Evolutionary conservation across 23 tunicate species (phyloP).

Genomic region (Botrylloides violaceus): DNA sequence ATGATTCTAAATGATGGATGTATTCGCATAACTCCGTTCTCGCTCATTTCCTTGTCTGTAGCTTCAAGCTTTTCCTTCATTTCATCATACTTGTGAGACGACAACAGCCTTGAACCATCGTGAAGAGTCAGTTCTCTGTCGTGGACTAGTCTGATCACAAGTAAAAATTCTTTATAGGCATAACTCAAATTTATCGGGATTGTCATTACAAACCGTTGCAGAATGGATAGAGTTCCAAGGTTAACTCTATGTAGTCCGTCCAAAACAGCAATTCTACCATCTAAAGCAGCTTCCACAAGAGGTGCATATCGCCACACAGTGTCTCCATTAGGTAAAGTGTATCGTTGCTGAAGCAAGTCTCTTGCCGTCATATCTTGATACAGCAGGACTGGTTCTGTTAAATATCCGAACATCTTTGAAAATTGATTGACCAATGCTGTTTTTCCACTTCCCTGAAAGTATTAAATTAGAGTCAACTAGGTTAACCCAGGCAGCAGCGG

Average conservation of each 20-base stretch:
- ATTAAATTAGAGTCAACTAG: background rate
- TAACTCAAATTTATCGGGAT: no score
- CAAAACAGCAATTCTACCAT: slow-evolving; percentile 86
- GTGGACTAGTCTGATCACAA: slow-evolving; percentile 48
- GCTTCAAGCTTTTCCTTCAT: slow-evolving; percentile 56
- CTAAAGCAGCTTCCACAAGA: slow-evolving; percentile 76
- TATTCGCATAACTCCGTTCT: slow-evolving; percentile 48
- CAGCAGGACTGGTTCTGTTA: slow-evolving; percentile 80
- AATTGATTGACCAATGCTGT: slow-evolving; percentile 63
- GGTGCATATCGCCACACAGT: slow-evolving; percentile 91
- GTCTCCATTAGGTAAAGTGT: slow-evolving; percentile 88
- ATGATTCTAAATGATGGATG: slow-evolving; percentile 90
- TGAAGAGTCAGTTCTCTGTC: slow-evolving; percentile 84
- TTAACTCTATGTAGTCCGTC: slow-evolving; percentile 90
- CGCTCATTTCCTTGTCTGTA: slow-evolving; percentile 58
- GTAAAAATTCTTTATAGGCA: no score
- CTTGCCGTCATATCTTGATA: slow-evolving; percentile 97
- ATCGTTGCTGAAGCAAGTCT: slow-evolving; percentile 84
- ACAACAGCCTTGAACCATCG: slow-evolving; percentile 70
- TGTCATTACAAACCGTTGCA: slow-evolving; percentile 56
- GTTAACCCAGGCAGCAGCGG: background rate
- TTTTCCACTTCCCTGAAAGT: slow-evolving; percentile 77
- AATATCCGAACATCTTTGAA: slow-evolving; percentile 43
- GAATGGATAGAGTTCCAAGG: slow-evolving; percentile 77
- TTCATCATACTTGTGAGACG: slow-evolving; percentile 64